These are phyloP conservation scores for Chlorodrepanis virens DNA, from an alignment of 2,113 vertebrate genomes.

Conservation along the genomic window DNA sequence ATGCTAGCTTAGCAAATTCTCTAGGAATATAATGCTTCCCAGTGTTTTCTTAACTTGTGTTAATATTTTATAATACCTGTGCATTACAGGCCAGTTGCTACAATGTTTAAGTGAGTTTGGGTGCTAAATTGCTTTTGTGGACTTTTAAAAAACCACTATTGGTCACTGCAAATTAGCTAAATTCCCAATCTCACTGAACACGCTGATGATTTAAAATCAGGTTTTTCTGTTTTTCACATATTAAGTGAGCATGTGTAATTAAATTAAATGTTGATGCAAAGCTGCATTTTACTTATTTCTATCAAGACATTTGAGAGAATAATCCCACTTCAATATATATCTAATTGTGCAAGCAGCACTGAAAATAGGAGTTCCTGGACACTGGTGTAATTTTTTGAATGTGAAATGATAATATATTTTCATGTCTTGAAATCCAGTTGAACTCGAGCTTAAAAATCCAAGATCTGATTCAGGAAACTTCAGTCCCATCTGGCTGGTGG, in stretches of 20 bases:
- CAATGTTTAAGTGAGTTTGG: slow-evolving; percentile 15
- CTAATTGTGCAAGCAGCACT: background rate
- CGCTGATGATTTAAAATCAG: background rate
- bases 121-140: slow-evolving; percentile 16
- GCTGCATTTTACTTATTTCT: background rate
- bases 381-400: background rate
- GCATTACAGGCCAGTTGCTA: slow-evolving; percentile 15
- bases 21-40: slow-evolving; percentile 30
- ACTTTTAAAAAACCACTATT: background rate
- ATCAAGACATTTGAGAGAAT: background rate
- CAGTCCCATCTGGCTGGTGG: slow-evolving; percentile 12
- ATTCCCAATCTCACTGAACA: background rate
- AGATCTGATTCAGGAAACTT: background rate
- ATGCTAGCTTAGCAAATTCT: slow-evolving; percentile 25
- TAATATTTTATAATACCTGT: slow-evolving; percentile 58
- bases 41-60: background rate
- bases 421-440: background rate
- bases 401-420: background rate
- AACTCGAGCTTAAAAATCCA: slow-evolving; percentile 17
- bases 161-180: background rate
- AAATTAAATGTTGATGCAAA: background rate
- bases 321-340: background rate
- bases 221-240: background rate
- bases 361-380: background rate
- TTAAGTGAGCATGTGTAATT: background rate